A percentile compares a stretch with the other conserved stretches of the same genome.
phyloP scores from a whole-genome alignment of 1,140 invertebrate species.

The Drosophila baimaii region DNA sequence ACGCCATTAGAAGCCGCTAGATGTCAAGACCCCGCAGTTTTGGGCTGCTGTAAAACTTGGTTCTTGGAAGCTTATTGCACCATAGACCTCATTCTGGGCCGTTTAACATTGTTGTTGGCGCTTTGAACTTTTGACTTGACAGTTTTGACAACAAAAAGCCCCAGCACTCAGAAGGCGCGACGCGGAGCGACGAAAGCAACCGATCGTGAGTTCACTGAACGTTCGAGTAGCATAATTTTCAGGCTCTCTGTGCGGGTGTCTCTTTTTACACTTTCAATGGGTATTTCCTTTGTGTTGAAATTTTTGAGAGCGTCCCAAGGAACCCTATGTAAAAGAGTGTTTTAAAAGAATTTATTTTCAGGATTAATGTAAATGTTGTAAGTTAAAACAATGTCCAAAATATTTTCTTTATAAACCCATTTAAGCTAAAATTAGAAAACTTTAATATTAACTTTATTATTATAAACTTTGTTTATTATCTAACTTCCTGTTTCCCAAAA shows the following conservation, averaged over 20 bases:
- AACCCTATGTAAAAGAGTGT: neutral
- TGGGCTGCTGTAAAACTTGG: conserved; percentile 53
- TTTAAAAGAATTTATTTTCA: no score
- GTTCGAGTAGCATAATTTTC: conserved; percentile 57
- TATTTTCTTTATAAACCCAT: neutral
- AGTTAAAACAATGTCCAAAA: no score
- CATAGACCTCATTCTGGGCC: conserved; percentile 64
- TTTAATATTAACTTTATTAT: no score
- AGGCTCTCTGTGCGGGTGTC: conserved; percentile 51
- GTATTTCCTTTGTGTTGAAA: neutral
- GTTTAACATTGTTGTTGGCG: conserved; percentile 51
- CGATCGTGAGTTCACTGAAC: conserved; percentile 74
- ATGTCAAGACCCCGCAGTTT: conserved; percentile 54
- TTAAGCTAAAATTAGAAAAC: neutral
- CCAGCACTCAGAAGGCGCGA: conserved; percentile 15
- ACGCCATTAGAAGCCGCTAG: conserved; percentile 32
- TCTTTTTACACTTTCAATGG: conserved; percentile 14
- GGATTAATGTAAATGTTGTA: no score
- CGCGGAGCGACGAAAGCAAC: conserved; percentile 12
- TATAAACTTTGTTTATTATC: no score
- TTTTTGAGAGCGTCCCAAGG: neutral
- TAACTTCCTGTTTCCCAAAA: no score
- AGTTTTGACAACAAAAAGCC: conserved; percentile 61
- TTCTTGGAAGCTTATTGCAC: conserved; percentile 71
- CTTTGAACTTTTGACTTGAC: conserved; percentile 74